Evolutionary conservation across 2,888 invertebrate genomes (phyloP).

Genomic region (Unio pictorum): DNA sequence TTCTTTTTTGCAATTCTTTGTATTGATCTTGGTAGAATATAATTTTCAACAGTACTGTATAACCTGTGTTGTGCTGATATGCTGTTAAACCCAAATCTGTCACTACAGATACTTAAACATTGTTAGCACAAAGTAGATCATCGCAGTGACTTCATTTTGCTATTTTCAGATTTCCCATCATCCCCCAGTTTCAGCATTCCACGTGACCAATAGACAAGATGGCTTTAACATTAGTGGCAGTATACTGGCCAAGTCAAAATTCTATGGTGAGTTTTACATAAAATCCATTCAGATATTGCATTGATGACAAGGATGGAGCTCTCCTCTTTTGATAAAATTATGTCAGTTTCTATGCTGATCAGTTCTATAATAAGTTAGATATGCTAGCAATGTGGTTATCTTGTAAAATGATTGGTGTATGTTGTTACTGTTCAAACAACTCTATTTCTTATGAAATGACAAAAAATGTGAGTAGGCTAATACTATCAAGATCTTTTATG

Average conservation of each 20-base stretch:
- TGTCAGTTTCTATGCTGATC: not conserved
- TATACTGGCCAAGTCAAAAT: slow-evolving; percentile 93
- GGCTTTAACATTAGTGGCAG: slow-evolving; percentile 93
- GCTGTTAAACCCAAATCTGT: no score
- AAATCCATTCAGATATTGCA: not conserved
- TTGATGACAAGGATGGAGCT: not conserved
- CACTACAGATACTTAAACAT: no score
- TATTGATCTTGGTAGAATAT: no score
- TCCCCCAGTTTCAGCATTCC: slow-evolving; percentile 93
- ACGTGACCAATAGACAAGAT: slow-evolving; percentile 93
- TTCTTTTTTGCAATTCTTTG: no score
- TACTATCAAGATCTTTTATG: no score
- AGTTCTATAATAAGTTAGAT: not conserved
- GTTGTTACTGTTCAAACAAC: no score
- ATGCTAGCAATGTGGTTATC: no score
- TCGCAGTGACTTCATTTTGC: slow-evolving; percentile 2
- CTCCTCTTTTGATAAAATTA: not conserved
- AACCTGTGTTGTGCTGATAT: no score
- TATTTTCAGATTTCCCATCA: slow-evolving; percentile 86
- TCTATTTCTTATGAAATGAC: no score
- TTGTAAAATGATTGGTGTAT: no score
- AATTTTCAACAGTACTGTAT: no score
- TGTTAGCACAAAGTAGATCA: not conserved
- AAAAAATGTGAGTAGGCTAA: no score
- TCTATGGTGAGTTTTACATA: slow-evolving; percentile 81